phyloP scores from a whole-genome alignment of 2,888 invertebrate species.

The Dinocampus coccinellae region DNA sequence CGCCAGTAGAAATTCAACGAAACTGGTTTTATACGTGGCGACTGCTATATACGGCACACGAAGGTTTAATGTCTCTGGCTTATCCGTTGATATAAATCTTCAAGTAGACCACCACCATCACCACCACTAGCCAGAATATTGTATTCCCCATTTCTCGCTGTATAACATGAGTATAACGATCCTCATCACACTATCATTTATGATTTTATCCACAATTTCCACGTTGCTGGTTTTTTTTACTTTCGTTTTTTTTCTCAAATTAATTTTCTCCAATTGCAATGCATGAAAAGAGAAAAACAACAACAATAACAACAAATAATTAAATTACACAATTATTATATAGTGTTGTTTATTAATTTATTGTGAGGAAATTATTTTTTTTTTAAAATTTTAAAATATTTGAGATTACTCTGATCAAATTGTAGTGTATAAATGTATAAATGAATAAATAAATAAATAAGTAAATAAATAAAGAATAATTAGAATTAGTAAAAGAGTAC shows the following conservation, averaged over 20 bases:
- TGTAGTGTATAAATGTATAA: no score
- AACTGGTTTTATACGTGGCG: constrained; percentile 27
- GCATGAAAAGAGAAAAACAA: not conserved
- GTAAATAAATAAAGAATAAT: no score
- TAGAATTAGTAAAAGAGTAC: no score
- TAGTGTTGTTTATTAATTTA: not conserved
- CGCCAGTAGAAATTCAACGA: constrained; percentile 29
- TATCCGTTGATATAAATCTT: constrained; percentile 47
- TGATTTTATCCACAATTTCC: not conserved
- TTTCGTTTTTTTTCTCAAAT: not conserved
- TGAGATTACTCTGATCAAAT: no score
- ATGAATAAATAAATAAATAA: no score
- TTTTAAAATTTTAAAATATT: no score
- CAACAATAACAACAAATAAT: not conserved
- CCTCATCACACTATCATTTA: constrained; percentile 7
- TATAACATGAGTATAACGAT: constrained; percentile 30
- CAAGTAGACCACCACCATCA: constrained; percentile 28
- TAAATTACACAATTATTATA: not conserved
- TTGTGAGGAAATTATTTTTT: no score
- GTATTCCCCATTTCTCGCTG: not conserved
- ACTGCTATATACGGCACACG: constrained; percentile 14
- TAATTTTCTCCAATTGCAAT: not conserved
- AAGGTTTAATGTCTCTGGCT: constrained; percentile 43
- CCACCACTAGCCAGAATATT: constrained; percentile 26
- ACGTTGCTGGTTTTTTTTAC: not conserved